These are phyloP conservation scores for Dimorphilus gyrociliatus DNA, from an alignment of 2,888 invertebrate genomes.

Conservation along the genomic window DNA sequence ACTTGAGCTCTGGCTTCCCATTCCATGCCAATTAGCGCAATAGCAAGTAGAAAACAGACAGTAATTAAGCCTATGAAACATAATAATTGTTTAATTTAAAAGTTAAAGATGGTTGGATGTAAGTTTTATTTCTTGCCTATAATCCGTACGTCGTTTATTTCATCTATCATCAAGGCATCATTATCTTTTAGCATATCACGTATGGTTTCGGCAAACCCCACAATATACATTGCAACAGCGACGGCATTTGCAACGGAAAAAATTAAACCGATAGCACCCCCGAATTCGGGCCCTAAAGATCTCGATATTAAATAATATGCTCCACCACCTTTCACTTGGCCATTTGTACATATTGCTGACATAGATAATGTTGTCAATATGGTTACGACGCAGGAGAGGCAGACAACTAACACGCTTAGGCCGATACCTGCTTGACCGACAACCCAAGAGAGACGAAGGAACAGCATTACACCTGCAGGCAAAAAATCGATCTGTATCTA, in stretches of 20 bases:
- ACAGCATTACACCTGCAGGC: too few relatives aligned
- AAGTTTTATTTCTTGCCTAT: too few relatives aligned
- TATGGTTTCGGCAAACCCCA: slow-evolving; percentile 90
- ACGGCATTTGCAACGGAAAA: slow-evolving; percentile 95
- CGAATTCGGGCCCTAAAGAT: slow-evolving; percentile 88
- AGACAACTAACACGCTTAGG: slow-evolving; percentile 39
- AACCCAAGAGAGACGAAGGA: slow-evolving; percentile 90
- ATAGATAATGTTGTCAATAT: slow-evolving; percentile 83
- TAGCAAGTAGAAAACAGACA: slow-evolving; percentile 58
- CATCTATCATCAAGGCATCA: slow-evolving; percentile 57
- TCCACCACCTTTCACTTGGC: slow-evolving; percentile 94
- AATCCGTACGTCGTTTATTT: slow-evolving; percentile 61
- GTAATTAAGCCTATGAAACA: slow-evolving; percentile 50
- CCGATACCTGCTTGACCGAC: slow-evolving; percentile 82
- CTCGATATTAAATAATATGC: slow-evolving; percentile 93
- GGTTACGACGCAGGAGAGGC: slow-evolving; percentile 41
- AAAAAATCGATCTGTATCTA: too few relatives aligned
- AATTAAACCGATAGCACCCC: slow-evolving; percentile 86
- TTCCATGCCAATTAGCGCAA: slow-evolving; percentile 85
- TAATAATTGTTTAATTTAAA: too few relatives aligned
- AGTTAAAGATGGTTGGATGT: too few relatives aligned
- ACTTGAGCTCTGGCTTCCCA: slow-evolving; percentile 93
- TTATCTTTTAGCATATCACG: slow-evolving; percentile 32
- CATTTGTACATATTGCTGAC: slow-evolving; percentile 96
- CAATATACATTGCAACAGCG: slow-evolving; percentile 87